Conservation (phyloP, 2,888 invertebrate species). For the Campaea margaritaria region DNA sequence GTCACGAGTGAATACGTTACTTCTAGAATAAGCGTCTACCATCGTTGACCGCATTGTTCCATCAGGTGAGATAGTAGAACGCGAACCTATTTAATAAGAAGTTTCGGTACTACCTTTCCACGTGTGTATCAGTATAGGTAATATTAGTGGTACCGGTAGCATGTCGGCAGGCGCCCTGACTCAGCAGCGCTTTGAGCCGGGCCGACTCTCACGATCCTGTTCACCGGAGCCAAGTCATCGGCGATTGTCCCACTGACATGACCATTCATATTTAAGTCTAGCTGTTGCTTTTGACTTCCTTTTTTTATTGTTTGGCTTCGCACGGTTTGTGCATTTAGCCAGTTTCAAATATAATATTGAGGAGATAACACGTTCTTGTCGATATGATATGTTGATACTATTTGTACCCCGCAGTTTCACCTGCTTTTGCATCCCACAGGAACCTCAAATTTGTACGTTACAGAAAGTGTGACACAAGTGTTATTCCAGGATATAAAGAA, state of each 20-base stretch:
- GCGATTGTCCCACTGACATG: slow-evolving; percentile 26
- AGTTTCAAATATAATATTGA: background rate
- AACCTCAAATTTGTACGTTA: too few relatives aligned
- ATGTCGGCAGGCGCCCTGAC: slow-evolving; percentile 59
- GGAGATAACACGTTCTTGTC: too few relatives aligned
- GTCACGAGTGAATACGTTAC: too few relatives aligned
- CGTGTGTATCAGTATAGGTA: slow-evolving; percentile 6
- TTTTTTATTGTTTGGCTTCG: background rate
- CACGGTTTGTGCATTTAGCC: background rate
- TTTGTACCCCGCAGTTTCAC: too few relatives aligned
- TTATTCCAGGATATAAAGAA: too few relatives aligned
- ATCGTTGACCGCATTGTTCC: too few relatives aligned
- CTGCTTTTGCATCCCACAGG: too few relatives aligned
- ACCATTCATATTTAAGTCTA: slow-evolving; percentile 23
- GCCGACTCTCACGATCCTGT: slow-evolving; percentile 68
- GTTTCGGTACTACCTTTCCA: slow-evolving; percentile 10
- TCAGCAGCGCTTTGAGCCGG: slow-evolving; percentile 65
- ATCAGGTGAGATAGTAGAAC: too few relatives aligned
- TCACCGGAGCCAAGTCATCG: slow-evolving; percentile 21
- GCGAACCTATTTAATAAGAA: too few relatives aligned
- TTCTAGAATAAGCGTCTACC: too few relatives aligned
- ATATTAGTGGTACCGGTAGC: slow-evolving; percentile 48
- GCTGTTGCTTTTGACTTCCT: background rate
- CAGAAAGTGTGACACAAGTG: too few relatives aligned
- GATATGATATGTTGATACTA: too few relatives aligned